phyloP scores from a whole-genome alignment of 2,888 invertebrate species.

The Chironomus tentans region DNA sequence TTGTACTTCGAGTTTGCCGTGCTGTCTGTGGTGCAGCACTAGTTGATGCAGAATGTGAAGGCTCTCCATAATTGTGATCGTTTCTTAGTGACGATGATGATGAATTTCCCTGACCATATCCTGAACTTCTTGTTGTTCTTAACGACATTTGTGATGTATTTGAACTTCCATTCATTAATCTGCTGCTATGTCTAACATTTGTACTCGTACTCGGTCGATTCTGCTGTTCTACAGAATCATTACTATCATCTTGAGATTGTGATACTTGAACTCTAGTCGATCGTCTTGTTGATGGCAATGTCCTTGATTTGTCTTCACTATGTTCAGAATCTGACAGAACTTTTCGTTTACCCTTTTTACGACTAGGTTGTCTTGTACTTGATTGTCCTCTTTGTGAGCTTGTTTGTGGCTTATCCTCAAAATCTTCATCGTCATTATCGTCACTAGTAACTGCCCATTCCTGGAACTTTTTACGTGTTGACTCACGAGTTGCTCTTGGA shows the following conservation, averaged over 20 bases:
- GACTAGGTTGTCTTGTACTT: slow-evolving; percentile 30
- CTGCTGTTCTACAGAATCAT: slow-evolving; percentile 41
- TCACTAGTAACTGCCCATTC: slow-evolving; percentile 32
- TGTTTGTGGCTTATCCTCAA: slow-evolving; percentile 30
- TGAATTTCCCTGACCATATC: background rate
- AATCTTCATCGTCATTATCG: slow-evolving; percentile 32
- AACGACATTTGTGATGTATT: background rate
- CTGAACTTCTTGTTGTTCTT: background rate
- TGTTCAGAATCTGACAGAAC: slow-evolving; percentile 29
- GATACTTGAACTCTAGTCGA: slow-evolving; percentile 30
- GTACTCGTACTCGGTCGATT: slow-evolving; percentile 37
- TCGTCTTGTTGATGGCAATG: slow-evolving; percentile 30
- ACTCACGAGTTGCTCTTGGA: slow-evolving; percentile 11
- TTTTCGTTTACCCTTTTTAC: slow-evolving; percentile 26
- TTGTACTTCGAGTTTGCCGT: slow-evolving; percentile 35
- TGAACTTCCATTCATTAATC: slow-evolving; percentile 30
- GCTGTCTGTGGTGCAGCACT: background rate
- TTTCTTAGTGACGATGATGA: slow-evolving; percentile 28
- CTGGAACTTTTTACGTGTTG: slow-evolving; percentile 9
- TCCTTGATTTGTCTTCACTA: slow-evolving; percentile 33
- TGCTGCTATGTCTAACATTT: slow-evolving; percentile 32
- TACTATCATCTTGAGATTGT: slow-evolving; percentile 33
- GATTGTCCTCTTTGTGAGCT: slow-evolving; percentile 32
- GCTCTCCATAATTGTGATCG: slow-evolving; percentile 41
- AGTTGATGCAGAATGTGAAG: slow-evolving; percentile 32